A percentile compares a stretch with the other conserved stretches of the same genome.
These are phyloP conservation scores for Arenaria interpres DNA, from an alignment of 2,113 vertebrate species.

Conservation along the genomic window DNA sequence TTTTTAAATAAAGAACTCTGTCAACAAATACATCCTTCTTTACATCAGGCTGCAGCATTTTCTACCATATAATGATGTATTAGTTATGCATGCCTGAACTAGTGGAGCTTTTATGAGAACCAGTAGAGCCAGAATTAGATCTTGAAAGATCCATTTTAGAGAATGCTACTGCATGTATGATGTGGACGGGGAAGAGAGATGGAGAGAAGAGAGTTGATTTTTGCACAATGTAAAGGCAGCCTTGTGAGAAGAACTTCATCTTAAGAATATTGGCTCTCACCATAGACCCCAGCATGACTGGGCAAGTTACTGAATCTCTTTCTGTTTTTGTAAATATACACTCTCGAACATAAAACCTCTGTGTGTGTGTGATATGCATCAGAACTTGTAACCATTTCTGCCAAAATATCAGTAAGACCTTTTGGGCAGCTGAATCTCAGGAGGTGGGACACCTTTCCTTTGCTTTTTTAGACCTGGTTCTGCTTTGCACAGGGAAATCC, in stretches of 20 bases:
- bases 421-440: neutral
- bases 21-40: neutral
- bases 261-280: neutral
- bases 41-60: neutral
- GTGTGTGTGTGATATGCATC: neutral
- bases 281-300: neutral
- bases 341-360: neutral
- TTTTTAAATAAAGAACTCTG: neutral
- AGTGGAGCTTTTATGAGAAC: neutral
- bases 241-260: neutral
- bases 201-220: neutral
- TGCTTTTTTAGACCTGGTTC: neutral
- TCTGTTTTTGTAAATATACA: neutral
- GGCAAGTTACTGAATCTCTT: neutral
- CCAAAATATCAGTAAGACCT: neutral
- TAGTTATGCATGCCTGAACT: neutral
- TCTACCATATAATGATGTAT: neutral
- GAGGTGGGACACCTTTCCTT: neutral
- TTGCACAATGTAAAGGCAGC: neutral
- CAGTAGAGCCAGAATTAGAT: neutral
- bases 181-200: neutral
- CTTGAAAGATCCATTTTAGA: neutral
- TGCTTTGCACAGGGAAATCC: neutral
- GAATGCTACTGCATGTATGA: neutral
- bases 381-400: neutral